A percentile compares a stretch with the other conserved stretches of the same genome.
Evolutionary conservation across 1,140 invertebrate genomes (phyloP).

Genomic region (Samia ricini): DNA sequence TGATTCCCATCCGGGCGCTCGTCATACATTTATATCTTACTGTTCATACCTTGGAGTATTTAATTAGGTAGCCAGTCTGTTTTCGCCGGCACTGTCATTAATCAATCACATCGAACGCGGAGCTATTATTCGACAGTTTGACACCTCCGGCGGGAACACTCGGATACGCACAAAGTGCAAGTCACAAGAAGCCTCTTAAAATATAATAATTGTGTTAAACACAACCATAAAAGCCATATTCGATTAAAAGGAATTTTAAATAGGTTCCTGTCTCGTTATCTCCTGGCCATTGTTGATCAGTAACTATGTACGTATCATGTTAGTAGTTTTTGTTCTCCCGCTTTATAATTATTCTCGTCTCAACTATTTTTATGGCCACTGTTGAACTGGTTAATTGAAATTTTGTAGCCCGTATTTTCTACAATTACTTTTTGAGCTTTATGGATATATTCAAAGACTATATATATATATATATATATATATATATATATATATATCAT

Average conservation of each 20-base stretch:
- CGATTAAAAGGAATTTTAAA: slow-evolving; percentile 73
- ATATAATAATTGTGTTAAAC: slow-evolving; percentile 79
- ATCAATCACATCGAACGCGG: slow-evolving; percentile 69
- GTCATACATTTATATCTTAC: slow-evolving; percentile 5
- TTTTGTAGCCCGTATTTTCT: background rate
- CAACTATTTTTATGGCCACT: background rate
- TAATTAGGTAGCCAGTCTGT: slow-evolving; percentile 71
- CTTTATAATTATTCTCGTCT: slow-evolving; percentile 49
- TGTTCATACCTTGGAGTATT: slow-evolving; percentile 43
- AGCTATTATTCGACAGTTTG: slow-evolving; percentile 73
- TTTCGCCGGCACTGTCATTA: slow-evolving; percentile 72
- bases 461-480: background rate
- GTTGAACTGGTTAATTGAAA: background rate
- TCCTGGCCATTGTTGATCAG: slow-evolving; percentile 54
- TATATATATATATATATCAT: too few relatives aligned
- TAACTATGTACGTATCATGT: slow-evolving; percentile 56
- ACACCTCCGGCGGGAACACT: slow-evolving; percentile 57
- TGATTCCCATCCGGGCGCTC: slow-evolving; percentile 1
- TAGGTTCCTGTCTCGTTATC: slow-evolving; percentile 73
- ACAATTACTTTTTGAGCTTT: background rate
- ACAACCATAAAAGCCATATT: slow-evolving; percentile 76
- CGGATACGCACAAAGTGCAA: slow-evolving; percentile 63
- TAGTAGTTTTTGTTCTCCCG: slow-evolving; percentile 57
- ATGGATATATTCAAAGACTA: background rate
- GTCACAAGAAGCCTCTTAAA: slow-evolving; percentile 77